Base-by-base conservation (phyloP, 2,113 vertebrate species). In the Beaufortia kweichowensis region DNA sequence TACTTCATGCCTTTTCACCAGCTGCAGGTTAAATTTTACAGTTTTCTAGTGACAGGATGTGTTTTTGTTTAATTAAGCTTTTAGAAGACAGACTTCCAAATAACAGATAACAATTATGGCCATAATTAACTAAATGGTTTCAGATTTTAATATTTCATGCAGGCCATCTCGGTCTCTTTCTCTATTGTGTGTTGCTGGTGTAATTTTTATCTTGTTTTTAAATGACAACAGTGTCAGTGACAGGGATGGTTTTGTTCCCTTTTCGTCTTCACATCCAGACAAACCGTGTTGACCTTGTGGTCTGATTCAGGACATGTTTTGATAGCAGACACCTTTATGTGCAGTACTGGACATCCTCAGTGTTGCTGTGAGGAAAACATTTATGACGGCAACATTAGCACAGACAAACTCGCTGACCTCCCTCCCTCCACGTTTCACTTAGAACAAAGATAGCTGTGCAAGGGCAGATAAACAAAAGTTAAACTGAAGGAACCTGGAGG, bases 391-490 rank as follows among this genome's bases (percentile, higher is more conserved):
- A 59, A 23, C 59, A 75, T 76, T 67, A 73, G 53, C 55, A 33
- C 71, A 78, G 79, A 83, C 79, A 57, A 83, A 78, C 76, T 75
- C 65, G 6, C 75, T 75, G 75, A 83, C 79, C 82, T 73, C 73
- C 33, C 73, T 66, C 61, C 29, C 78, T 53, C 28, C 31, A 41
- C 33, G 1, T 66, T 61, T 75, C 26, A 75, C 39, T 23, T 21
- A 48, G 76, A 57, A 1, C 41, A 65, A 43, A 66, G 55, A 73
- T 73, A 77, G 35, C 53, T 23, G 68, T 67, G 46, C 48, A 31
- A 46, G 43, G 24, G 43, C 64, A 68, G 64, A 48, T 28, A 11
- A 61, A 24, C 57, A 31, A 53, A 35, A 59, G 28, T n/a, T 60
- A 48, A 82, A 63, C 35, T 67, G 65, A 61, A 79, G 31, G 41